Evolutionary conservation across 1,140 invertebrate genomes (phyloP).

Genomic region (Centruroides sculpturatus): DNA sequence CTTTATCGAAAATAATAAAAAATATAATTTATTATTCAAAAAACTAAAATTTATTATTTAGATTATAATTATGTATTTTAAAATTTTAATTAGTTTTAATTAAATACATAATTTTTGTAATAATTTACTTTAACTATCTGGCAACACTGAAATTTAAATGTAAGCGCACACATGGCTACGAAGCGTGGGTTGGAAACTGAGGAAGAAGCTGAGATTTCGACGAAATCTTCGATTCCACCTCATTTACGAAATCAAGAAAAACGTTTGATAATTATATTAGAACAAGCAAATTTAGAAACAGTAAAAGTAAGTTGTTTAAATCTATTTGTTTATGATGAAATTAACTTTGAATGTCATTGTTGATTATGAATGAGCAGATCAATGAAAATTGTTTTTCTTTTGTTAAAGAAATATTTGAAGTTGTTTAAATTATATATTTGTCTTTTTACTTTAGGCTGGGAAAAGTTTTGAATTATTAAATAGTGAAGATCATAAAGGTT

Average conservation of each 20-base stretch:
- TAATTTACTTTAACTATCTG: no score
- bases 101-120: no score
- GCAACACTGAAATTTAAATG: no score
- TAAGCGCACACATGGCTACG: constrained; percentile 40
- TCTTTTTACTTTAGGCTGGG: constrained; percentile 46
- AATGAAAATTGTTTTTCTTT: no score
- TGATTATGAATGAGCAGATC: no score
- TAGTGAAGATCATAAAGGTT: constrained; percentile 75
- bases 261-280: constrained; percentile 81
- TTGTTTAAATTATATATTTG: not conserved
- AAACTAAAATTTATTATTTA: no score
- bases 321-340: constrained; percentile 33
- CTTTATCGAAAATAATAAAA: no score
- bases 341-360: constrained; percentile 9
- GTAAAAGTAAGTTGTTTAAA: constrained; percentile 57
- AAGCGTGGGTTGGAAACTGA: constrained; percentile 29
- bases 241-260: constrained; percentile 68
- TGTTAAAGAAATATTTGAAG: no score
- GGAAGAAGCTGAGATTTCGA: constrained; percentile 42
- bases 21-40: no score
- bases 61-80: no score
- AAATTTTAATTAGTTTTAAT: no score
- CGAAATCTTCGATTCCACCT: constrained; percentile 47
- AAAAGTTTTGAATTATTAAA: constrained; percentile 81
- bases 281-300: constrained; percentile 86